Percentiles rank a stretch among this genome's conserved stretches.
These are phyloP conservation scores for Leptura quadrifasciata DNA, from an alignment of 2,888 invertebrate genomes.

Conservation along the genomic window DNA sequence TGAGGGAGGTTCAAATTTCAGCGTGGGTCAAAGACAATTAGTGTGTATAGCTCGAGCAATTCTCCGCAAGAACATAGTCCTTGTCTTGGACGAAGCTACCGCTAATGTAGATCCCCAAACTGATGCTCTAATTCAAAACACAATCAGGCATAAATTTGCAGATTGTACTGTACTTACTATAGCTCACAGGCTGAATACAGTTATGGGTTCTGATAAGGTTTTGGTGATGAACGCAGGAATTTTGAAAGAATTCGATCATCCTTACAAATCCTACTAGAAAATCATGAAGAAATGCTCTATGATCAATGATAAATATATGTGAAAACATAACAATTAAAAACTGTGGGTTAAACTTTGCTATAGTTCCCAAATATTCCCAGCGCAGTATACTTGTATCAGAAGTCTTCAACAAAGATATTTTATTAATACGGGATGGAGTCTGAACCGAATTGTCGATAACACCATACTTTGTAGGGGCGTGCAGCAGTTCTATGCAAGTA, in stretches of 20 bases:
- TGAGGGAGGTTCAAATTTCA: slow-evolving; percentile 77
- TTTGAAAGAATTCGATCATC: slow-evolving; percentile 86
- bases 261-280: slow-evolving; percentile 79
- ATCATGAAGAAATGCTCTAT: slow-evolving; percentile 76
- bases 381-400: too few species aligned
- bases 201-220: slow-evolving; percentile 88
- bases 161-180: slow-evolving; percentile 89
- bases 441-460: too few species aligned
- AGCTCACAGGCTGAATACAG: slow-evolving; percentile 88
- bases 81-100: slow-evolving; percentile 82
- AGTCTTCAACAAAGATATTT: too few species aligned
- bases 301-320: slow-evolving; percentile 48
- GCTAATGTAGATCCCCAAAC: slow-evolving; percentile 89
- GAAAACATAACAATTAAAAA: too few species aligned
- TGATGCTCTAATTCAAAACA: slow-evolving; percentile 85
- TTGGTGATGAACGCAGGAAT: slow-evolving; percentile 88
- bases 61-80: slow-evolving; percentile 71
- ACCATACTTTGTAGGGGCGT: too few species aligned
- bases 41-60: slow-evolving; percentile 82
- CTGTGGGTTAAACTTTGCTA: too few species aligned
- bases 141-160: slow-evolving; percentile 84
- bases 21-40: slow-evolving; percentile 79
- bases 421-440: too few species aligned
- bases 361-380: too few species aligned
- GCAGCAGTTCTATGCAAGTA: too few species aligned